Base-by-base conservation (phyloP, 2,797 vertebrate genomes). In the Alectoris magna region DNA sequence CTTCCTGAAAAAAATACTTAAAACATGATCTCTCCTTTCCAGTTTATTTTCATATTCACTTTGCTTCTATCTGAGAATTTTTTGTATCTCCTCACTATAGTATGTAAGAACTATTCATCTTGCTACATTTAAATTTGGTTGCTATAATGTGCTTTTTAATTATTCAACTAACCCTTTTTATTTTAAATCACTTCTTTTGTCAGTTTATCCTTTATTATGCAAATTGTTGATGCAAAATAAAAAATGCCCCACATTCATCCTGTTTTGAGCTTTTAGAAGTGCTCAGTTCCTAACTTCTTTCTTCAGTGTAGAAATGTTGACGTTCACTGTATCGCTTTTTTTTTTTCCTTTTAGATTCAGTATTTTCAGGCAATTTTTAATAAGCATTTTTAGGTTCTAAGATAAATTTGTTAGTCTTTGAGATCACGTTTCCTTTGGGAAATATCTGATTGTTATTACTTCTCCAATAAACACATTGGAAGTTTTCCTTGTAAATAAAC, bases 61-160 rank as follows among this genome's bases (percentile, higher is more conserved):
- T 88, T 93, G 74, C 70, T 92, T 94, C 81, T 77, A 39, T 93
- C 71, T 96, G 48, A 96, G 60, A 62, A 69, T 94, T 90, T 96
- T 90, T 76, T 92, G 86, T 91, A 91, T 15, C 11, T 12, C 49
- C 84, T 91, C 71, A 36, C 53, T 55, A 58, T 13, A 83, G 38
- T 59, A 71, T 81, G 71, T 91, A 82, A 83, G 62, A 88, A 48
- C 64, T 94, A 91, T 96, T 96, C 74, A 95, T 95, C 87, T 94
- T 90, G 48, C 63, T 80, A 74, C 78, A 77, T 87, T 87, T 88
- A 95, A 92, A 74, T 93, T 94, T 87, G 80, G 69, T 94, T 93
- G 46, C 67, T 94, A 66, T 91, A 94, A 95, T 78, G 69, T 91
- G 81, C 81, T 90, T 94, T 95, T 95, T 93, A 97, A 96, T 97